Percentiles rank a stretch among this genome's conserved stretches.
These are phyloP conservation scores for Belonocnema kinseyi DNA, from an alignment of 1,140 invertebrate genomes.

Conservation along the genomic window DNA sequence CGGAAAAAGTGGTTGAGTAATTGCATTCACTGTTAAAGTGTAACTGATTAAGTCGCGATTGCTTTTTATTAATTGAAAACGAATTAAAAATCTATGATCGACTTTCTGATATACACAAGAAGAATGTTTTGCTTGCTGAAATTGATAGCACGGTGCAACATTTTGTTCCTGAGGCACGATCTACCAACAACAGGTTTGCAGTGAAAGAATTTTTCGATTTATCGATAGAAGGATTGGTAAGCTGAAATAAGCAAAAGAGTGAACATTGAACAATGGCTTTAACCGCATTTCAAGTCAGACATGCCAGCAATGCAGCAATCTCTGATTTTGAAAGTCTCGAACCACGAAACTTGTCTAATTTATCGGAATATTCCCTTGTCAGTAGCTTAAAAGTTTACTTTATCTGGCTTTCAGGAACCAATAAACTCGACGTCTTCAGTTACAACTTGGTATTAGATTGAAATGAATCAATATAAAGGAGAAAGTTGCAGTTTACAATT, in stretches of 20 bases:
- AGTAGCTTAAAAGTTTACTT: background rate
- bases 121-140: background rate
- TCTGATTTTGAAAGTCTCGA: background rate
- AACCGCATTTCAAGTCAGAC: conserved; percentile 1
- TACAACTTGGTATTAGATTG: background rate
- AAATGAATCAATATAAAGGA: background rate
- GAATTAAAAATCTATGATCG: background rate
- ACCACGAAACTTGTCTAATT: conserved; percentile 26
- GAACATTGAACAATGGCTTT: conserved; percentile 10
- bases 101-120: conserved; percentile 21
- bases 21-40: too few relatives aligned
- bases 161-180: conserved; percentile 26
- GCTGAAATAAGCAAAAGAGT: background rate
- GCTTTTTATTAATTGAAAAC: conserved; percentile 28
- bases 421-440: conserved; percentile 21
- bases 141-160: conserved; percentile 15
- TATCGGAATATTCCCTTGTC: background rate
- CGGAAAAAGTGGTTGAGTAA: too few relatives aligned
- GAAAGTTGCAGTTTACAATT: conserved; percentile 3
- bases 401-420: background rate
- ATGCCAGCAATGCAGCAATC: background rate
- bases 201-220: conserved; percentile 25
- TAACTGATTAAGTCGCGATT: background rate
- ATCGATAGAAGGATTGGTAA: conserved; percentile 21
- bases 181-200: conserved; percentile 20